Percentiles rank a stretch among this genome's conserved stretches.
Evolutionary conservation across 2,113 vertebrate genomes (phyloP).

Genomic region (Myotis yumanensis): DNA sequence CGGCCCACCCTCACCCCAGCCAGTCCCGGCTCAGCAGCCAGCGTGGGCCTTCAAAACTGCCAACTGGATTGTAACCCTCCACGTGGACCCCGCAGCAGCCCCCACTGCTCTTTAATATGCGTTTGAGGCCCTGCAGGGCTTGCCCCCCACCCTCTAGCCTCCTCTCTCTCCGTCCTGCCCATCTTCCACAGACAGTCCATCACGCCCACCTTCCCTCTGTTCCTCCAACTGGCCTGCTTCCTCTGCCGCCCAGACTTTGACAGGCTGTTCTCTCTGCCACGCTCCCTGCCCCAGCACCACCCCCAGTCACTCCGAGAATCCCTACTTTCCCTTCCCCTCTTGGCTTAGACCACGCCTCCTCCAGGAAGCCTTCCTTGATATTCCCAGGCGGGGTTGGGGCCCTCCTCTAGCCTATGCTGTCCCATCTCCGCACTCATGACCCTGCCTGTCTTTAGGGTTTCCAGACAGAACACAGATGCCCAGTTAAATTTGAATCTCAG

Average conservation of each 20-base stretch:
- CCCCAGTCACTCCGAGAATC: neutral
- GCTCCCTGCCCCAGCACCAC: neutral
- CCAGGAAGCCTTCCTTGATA: conserved; percentile 24
- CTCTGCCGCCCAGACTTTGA: neutral
- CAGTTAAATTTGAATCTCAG: neutral
- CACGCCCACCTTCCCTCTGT: neutral
- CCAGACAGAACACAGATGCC: neutral
- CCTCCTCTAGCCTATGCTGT: neutral
- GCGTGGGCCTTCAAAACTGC: neutral
- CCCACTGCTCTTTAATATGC: neutral
- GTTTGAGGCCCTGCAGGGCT: neutral
- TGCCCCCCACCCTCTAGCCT: neutral
- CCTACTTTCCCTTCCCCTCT: neutral
- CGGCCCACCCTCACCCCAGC: neutral
- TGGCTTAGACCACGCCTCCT: neutral
- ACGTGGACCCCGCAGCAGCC: neutral
- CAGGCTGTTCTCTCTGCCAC: neutral
- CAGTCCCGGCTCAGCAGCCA: neutral
- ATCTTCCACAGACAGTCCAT: neutral
- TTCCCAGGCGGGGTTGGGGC: neutral
- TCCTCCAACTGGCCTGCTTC: neutral
- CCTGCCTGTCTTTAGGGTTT: neutral
- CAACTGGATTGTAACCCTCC: neutral
- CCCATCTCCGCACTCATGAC: neutral
- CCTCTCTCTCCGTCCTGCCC: neutral